phyloP scores from a whole-genome alignment of 1,140 invertebrate genomes.

The Linepithema humile region DNA sequence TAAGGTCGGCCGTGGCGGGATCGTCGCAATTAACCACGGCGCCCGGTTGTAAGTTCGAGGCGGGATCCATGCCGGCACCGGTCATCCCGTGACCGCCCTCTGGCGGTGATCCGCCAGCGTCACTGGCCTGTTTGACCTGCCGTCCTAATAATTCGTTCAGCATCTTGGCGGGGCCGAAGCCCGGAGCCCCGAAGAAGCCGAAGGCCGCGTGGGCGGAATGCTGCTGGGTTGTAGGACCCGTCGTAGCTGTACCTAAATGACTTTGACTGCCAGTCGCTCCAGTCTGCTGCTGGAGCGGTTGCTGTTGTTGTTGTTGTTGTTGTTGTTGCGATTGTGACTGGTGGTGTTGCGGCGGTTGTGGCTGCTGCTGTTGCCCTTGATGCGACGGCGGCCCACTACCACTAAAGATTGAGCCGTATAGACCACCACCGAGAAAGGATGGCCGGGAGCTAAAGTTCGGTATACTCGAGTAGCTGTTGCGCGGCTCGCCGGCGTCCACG shows the following conservation, averaged over 20 bases:
- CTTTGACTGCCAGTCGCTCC: slow-evolving; percentile 78
- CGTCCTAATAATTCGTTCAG: slow-evolving; percentile 92
- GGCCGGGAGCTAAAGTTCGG: slow-evolving; percentile 93
- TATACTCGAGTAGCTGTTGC: slow-evolving; percentile 95
- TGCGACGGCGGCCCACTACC: slow-evolving; percentile 73
- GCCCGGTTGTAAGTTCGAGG: slow-evolving; percentile 83
- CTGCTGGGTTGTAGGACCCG: slow-evolving; percentile 81
- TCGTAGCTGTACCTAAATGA: slow-evolving; percentile 79
- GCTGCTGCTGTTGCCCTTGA: slow-evolving; percentile 62
- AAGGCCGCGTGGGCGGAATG: slow-evolving; percentile 85
- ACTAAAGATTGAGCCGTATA: slow-evolving; percentile 93
- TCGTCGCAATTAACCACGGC: slow-evolving; percentile 83
- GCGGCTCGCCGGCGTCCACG: slow-evolving; percentile 96
- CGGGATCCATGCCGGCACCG: slow-evolving; percentile 81
- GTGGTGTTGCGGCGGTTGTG: slow-evolving; percentile 63
- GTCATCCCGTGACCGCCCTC: slow-evolving; percentile 83
- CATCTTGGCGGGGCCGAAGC: slow-evolving; percentile 92
- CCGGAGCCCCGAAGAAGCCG: slow-evolving; percentile 88
- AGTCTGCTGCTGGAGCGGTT: slow-evolving; percentile 74
- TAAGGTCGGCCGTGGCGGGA: slow-evolving; percentile 87
- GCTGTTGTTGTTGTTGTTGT: slow-evolving; percentile 68
- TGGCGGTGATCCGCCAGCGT: slow-evolving; percentile 86
- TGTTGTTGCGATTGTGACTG: slow-evolving; percentile 57
- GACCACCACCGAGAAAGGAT: slow-evolving; percentile 91
- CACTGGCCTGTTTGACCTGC: slow-evolving; percentile 89